Base-by-base conservation (phyloP, 1,140 invertebrate genomes). In the Lasioglossum albipes region DNA sequence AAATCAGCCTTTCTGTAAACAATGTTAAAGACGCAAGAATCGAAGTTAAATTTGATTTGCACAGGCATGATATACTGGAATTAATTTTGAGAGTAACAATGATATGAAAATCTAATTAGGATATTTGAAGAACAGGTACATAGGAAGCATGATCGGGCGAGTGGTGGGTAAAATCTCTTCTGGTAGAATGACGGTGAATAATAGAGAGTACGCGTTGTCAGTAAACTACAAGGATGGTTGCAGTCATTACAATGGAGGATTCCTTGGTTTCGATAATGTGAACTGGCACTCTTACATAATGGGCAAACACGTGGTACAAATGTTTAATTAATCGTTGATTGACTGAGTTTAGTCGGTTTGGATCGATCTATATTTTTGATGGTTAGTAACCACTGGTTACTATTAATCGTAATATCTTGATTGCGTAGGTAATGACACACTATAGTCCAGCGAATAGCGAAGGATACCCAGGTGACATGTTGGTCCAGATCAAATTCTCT, bases 141-240 rank as follows among this genome's bases (percentile, higher is more conserved):
- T 96, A 89, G 96, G 96, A 36, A 94, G 94, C 4, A 93, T 95
- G 3, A 93, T 96, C 82, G 96, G 96, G 7, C 92, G 96, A 57
- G 93, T 95, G 65, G 95, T 94, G 0, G 96, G 96, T 89, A 89
- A 95, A 77, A 95, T 96, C 75, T 91, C 90, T 0, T 90, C 93
- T 75, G 95, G 91, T 5, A 88, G 89, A 72, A 75, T 79, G 67
- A 31, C 45, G n/a, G 12, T 77, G 36, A 27, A 77, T 5, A 75
- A 81, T 20, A 62, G 36, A 5, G 52, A 54, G 27, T 70, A 82
- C 59, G 22, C 45, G 12, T 57, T 76, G n/a, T 31, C 74, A 27
- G 27, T 72, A 22, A 83, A 84, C 49, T 72, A 74, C 27, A 7
- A 52, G 5, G 36, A 54, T 6, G 49, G 54, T 7, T 20, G 45